phyloP scores from a whole-genome alignment of 2,113 vertebrate genomes.

The Colius striatus region DNA sequence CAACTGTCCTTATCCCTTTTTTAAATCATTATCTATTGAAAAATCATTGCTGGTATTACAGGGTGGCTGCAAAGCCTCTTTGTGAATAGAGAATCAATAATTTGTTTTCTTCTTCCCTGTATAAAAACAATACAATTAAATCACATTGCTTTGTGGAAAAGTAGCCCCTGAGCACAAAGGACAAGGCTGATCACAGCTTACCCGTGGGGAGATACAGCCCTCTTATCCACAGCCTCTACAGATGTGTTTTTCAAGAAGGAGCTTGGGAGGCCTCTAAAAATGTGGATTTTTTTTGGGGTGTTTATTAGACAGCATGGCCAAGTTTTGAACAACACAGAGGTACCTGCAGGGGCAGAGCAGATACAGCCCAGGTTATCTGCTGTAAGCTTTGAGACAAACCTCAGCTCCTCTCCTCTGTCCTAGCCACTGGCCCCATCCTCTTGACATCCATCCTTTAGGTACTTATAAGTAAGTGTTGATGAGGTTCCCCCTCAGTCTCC shows the following conservation, averaged over 20 bases:
- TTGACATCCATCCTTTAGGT: too few relatives aligned
- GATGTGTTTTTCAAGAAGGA: background rate
- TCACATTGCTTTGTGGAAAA: slow-evolving; percentile 12
- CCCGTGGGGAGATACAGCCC: background rate
- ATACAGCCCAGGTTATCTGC: accelerated
- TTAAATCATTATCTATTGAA: background rate
- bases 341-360: background rate
- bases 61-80: slow-evolving; percentile 6
- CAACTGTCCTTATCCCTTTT: background rate
- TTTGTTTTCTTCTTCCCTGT: background rate
- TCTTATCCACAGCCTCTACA: background rate
- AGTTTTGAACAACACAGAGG: background rate
- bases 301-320: background rate
- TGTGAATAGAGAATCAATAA: slow-evolving; percentile 6
- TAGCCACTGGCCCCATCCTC: background rate
- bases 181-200: background rate
- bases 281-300: too few relatives aligned
- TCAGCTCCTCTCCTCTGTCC: background rate
- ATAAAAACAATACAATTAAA: slow-evolving; percentile 28
- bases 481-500: too few relatives aligned
- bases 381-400: background rate
- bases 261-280: background rate
- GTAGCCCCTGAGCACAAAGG: background rate
- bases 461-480: background rate
- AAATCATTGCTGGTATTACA: background rate